Evolutionary conservation across 2,797 vertebrate genomes (phyloP).

Genomic region (Phrynocephalus forsythii): DNA sequence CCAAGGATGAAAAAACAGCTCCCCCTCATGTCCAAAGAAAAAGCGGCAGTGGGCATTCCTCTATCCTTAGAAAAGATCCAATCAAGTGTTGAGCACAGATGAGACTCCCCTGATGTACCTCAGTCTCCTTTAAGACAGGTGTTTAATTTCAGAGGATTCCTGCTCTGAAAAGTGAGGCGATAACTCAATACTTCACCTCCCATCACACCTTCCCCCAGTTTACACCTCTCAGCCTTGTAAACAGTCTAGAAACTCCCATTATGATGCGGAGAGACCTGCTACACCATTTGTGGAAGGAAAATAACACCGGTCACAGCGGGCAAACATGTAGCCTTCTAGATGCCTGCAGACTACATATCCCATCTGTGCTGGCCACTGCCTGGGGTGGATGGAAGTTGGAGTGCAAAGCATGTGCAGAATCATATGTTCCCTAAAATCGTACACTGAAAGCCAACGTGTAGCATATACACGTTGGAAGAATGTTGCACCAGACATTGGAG

Average conservation of each 20-base stretch:
- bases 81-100: neutral
- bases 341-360: neutral
- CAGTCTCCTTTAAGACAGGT: neutral
- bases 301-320: neutral
- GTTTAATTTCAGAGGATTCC: neutral
- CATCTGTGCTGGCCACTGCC: neutral
- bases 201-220: neutral
- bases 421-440: too few relatives aligned
- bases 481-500: neutral
- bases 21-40: conserved; percentile 14
- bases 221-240: conserved; percentile 7
- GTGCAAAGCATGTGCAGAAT: neutral
- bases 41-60: neutral
- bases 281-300: neutral
- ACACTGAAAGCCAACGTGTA: too few relatives aligned
- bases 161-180: neutral
- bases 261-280: neutral
- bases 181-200: neutral
- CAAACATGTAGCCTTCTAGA: neutral
- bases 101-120: neutral
- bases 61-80: neutral
- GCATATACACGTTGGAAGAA: neutral
- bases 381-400: neutral
- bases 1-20: conserved; percentile 28
- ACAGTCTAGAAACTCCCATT: neutral